Conservation (phyloP, 53 echinoderm and acorn worm genomes). For the Astropecten irregularis region DNA sequence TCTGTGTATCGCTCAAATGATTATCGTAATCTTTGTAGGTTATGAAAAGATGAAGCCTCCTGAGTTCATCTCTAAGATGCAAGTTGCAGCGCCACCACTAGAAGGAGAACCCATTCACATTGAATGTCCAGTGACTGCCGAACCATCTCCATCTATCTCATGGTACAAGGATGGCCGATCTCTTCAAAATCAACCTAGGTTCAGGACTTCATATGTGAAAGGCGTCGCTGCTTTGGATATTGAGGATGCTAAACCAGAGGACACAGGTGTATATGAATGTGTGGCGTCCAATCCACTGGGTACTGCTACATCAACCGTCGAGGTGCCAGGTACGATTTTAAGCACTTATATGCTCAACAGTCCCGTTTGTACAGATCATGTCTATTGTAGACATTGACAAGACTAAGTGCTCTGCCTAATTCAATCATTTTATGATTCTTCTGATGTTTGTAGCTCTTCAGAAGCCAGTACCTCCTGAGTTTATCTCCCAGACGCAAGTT, state of each 20-base stretch:
- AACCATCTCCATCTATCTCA: constrained; percentile 43
- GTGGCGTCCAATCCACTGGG: constrained; percentile 18
- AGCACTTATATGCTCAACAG: too few species aligned
- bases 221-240: constrained; percentile 47
- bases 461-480: too few species aligned
- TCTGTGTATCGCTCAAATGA: background rate
- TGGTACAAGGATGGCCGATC: constrained; percentile 77
- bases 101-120: constrained; percentile 75
- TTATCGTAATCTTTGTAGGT: background rate
- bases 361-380: too few species aligned
- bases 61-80: constrained; percentile 61
- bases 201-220: background rate
- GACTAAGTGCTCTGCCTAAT: too few species aligned
- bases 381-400: too few species aligned
- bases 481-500: background rate
- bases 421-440: too few species aligned
- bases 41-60: constrained; percentile 57
- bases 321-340: constrained; percentile 77
- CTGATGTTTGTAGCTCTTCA: too few species aligned
- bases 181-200: background rate
- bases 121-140: constrained; percentile 62
- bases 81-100: constrained; percentile 55
- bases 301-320: constrained; percentile 15
- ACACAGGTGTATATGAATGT: constrained; percentile 67
- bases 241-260: constrained; percentile 39